Percentiles rank a stretch among this genome's conserved stretches.
Conservation (phyloP, 2,797 vertebrate genomes). For the Leucoraja ocellata region DNA sequence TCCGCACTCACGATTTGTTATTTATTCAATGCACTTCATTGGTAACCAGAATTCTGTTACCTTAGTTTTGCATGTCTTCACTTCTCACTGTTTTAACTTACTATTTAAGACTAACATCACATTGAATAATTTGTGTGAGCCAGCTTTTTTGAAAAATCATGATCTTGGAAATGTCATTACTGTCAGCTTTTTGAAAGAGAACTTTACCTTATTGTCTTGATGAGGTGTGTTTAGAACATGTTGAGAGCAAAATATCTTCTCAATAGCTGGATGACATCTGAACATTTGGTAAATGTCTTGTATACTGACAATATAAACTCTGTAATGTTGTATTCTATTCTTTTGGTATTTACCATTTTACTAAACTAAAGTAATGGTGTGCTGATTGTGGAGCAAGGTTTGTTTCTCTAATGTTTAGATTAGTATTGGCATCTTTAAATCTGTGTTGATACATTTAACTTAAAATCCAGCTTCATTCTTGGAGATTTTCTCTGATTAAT, state of each 20-base stretch:
- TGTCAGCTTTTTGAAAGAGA: not conserved
- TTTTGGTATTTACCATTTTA: not conserved
- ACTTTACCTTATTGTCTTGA: not conserved
- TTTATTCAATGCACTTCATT: constrained; percentile 9
- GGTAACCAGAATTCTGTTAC: not conserved
- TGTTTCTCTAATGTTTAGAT: not conserved
- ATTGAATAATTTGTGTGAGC: not conserved
- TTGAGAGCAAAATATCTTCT: not conserved
- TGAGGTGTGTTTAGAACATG: not conserved
- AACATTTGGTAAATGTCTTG: not conserved
- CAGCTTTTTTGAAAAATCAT: not conserved
- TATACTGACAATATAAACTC: not conserved
- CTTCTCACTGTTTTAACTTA: not conserved
- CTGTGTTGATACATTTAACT: not conserved
- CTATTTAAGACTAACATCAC: not conserved
- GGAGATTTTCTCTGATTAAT: not conserved
- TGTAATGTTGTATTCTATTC: not conserved
- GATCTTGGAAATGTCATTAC: not conserved
- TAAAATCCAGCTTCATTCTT: not conserved
- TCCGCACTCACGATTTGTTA: not conserved
- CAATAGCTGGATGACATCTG: not conserved
- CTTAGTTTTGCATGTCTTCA: not conserved
- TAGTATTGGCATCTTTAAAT: not conserved
- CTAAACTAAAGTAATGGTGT: not conserved
- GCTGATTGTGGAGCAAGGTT: not conserved